Conservation (phyloP, 2,113 vertebrate genomes). For the Microcebus lehilahytsara region DNA sequence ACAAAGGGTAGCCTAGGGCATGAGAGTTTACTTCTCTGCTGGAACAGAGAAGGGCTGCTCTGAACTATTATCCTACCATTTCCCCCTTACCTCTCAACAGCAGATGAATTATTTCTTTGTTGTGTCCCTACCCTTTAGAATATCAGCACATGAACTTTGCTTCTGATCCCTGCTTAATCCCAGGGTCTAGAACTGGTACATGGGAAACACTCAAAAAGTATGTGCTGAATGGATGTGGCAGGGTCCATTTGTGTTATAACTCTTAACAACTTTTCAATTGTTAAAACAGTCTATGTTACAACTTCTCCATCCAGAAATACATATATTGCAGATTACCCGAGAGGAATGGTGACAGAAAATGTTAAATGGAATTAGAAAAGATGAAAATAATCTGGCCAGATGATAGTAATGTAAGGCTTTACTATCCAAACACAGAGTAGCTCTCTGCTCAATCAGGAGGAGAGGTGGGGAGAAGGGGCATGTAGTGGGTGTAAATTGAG, state of each 20-base stretch:
- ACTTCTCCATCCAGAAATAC: not conserved
- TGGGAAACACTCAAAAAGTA: not conserved
- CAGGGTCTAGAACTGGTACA: not conserved
- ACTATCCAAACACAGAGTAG: conserved; percentile 10
- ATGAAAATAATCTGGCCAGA: not conserved
- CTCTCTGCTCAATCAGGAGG: not conserved
- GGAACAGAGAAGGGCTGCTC: not conserved
- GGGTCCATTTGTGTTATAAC: not conserved
- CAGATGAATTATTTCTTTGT: not conserved
- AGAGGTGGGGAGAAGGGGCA: not conserved
- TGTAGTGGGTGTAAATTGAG: not conserved
- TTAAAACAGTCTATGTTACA: conserved; percentile 33
- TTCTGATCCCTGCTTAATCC: not conserved
- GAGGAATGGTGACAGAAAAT: not conserved
- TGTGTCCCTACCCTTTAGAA: not conserved
- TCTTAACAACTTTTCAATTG: not conserved
- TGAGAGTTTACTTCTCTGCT: not conserved
- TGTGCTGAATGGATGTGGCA: not conserved
- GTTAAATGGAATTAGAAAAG: not conserved
- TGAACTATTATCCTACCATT: not conserved
- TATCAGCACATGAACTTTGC: not conserved
- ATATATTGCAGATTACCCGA: not conserved
- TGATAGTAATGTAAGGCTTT: conserved; percentile 3
- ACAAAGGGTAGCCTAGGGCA: not conserved
- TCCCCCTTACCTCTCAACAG: not conserved